Conservation (phyloP, 2,797 vertebrate genomes). For the Thamnophis elegans region DNA sequence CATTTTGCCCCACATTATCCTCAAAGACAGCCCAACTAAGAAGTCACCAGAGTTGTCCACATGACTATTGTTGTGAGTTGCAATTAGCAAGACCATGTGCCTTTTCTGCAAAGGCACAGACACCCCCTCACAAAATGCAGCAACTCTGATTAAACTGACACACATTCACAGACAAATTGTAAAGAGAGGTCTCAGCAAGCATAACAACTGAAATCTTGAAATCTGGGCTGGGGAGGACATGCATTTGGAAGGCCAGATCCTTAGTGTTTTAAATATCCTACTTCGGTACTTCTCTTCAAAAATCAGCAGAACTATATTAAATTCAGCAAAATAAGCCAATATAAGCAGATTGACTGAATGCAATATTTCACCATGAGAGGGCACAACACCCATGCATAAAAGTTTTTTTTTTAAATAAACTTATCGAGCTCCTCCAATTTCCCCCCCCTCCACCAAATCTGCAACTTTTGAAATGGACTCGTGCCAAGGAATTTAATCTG, state of each 20-base stretch:
- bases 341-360: not conserved
- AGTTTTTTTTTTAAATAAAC: not conserved
- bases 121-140: not conserved
- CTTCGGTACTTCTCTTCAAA: not conserved
- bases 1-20: not conserved
- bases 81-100: not conserved
- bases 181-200: not conserved
- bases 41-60: not conserved
- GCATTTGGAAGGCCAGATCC: not conserved
- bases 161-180: not conserved
- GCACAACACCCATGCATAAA: not conserved
- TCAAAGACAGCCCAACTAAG: not conserved
- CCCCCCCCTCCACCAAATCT: not conserved
- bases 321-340: not conserved
- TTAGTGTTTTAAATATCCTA: not conserved
- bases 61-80: not conserved
- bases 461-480: not conserved
- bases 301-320: not conserved
- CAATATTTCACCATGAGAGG: not conserved
- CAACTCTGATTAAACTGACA: not conserved
- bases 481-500: not conserved
- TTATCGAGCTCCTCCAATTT: not conserved
- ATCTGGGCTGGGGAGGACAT: not conserved
- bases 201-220: not conserved
- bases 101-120: not conserved